Base-by-base conservation (phyloP, 2,888 invertebrate genomes). In the Tenthredo distinguenda region DNA sequence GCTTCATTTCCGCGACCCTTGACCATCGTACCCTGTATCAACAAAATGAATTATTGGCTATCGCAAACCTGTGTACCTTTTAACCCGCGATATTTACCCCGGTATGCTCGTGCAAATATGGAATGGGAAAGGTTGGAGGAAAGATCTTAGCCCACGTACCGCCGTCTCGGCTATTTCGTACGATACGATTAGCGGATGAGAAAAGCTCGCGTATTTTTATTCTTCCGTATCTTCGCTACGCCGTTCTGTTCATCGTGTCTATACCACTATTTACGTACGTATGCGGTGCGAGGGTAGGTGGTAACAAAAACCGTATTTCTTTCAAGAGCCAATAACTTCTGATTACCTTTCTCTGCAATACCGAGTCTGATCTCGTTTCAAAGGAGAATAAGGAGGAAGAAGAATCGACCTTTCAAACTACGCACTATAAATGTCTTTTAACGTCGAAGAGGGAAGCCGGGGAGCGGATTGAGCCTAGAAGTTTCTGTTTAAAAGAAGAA, bases 301-400 rank as follows among this genome's bases (percentile, higher is more conserved):
- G 74, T 21, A 74, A 74, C n/a, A 47, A 74, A 74, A 43, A 43
- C 43, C 74, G 74, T 40, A 40, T 74, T 40, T 43, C 43, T 74
- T 47, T 40, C 74, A 26, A 74, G 74, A 74, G 74, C 43, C 74
- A 74, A 74, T 74, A 74, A 74, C 74, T 74, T 40, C 47, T 74
- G 74, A 74, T 74, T 74, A 74, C 74, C 40, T 26, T 74, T 43
- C 10, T 74, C 74, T 68, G 18, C 15, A 68, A 68, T 34, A 34
- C 68, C 18, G 3, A 34, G 15, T 68, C 77, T 55, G 50, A 77
- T 77, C 77, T 55, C 50, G 34, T 77, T 77, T 77, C 55, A 50
- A 50, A 77, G 34, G 34, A 34, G 55, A 47, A 71, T 21, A 37
- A 71, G 37, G 26, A 71, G 71, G 26, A 43, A 40, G 26, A 50